Conservation (phyloP, 2,113 vertebrate genomes). For the Phrynosoma platyrhinos region DNA sequence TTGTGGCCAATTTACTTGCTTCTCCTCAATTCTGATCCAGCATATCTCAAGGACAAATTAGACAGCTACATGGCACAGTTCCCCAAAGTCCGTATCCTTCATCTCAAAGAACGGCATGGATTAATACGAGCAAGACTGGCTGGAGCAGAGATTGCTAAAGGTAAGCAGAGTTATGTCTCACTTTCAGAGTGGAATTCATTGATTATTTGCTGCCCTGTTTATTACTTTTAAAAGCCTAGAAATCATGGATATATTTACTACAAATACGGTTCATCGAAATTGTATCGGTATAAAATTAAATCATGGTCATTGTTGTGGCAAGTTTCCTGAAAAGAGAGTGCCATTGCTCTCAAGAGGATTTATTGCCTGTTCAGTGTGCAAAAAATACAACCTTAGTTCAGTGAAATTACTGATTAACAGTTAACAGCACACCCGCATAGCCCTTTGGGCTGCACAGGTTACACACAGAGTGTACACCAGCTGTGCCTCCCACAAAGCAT, state of each 20-base stretch:
- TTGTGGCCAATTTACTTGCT: background rate
- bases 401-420: background rate
- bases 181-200: background rate
- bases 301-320: background rate
- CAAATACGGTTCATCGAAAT: background rate
- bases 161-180: constrained; percentile 69
- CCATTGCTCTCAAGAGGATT: too few species aligned
- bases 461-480: too few species aligned
- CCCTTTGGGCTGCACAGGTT: background rate
- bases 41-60: constrained; percentile 87
- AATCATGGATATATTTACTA: background rate
- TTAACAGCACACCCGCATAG: background rate
- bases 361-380: too few species aligned
- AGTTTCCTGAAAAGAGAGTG: too few species aligned
- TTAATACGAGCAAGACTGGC: constrained; percentile 93
- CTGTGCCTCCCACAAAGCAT: background rate
- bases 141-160: constrained; percentile 87
- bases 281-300: background rate
- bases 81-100: constrained; percentile 92
- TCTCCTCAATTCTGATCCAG: constrained; percentile 70
- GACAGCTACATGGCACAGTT: constrained; percentile 89
- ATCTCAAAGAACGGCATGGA: constrained; percentile 89
- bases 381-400: background rate
- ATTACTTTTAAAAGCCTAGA: background rate
- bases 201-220: background rate